Evolutionary conservation across 2,888 invertebrate genomes (phyloP).

Genomic region (Amorpha juglandis): DNA sequence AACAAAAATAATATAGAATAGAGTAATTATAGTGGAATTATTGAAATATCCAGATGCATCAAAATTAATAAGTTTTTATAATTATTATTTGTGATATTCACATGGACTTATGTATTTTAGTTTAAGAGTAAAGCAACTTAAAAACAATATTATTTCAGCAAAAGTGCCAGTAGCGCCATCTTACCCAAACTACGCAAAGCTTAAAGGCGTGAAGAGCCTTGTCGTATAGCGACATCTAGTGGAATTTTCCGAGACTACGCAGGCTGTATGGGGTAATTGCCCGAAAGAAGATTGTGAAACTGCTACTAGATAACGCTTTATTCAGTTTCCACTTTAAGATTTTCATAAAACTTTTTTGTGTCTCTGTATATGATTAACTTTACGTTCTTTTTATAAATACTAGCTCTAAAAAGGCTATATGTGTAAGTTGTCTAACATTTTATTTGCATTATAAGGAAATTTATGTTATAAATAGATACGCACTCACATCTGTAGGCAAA

Average conservation of each 20-base stretch:
- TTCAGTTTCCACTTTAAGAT: constrained; percentile 26
- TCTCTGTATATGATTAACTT: too few species aligned
- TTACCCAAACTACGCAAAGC: constrained; percentile 47
- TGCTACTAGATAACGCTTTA: constrained; percentile 70
- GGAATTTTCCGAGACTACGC: constrained; percentile 66
- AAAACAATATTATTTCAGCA: not conserved
- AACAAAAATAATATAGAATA: too few species aligned
- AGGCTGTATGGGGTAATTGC: constrained; percentile 53
- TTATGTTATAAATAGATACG: too few species aligned
- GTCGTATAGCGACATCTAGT: constrained; percentile 67
- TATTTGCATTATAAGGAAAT: too few species aligned
- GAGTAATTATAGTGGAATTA: too few species aligned
- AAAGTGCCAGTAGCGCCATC: constrained; percentile 63
- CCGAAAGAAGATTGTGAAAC: constrained; percentile 50
- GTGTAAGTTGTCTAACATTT: not conserved
- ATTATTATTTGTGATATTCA: too few species aligned
- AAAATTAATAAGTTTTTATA: too few species aligned
- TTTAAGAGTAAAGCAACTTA: not conserved
- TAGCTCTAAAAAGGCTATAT: too few species aligned
- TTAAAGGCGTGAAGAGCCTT: constrained; percentile 46
- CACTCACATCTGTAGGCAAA: too few species aligned
- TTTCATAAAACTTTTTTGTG: not conserved
- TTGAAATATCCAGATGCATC: too few species aligned
- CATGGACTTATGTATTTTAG: too few species aligned
- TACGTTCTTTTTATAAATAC: not conserved